Base-by-base conservation (phyloP, 2,797 vertebrate genomes). In the Anableps anableps region DNA sequence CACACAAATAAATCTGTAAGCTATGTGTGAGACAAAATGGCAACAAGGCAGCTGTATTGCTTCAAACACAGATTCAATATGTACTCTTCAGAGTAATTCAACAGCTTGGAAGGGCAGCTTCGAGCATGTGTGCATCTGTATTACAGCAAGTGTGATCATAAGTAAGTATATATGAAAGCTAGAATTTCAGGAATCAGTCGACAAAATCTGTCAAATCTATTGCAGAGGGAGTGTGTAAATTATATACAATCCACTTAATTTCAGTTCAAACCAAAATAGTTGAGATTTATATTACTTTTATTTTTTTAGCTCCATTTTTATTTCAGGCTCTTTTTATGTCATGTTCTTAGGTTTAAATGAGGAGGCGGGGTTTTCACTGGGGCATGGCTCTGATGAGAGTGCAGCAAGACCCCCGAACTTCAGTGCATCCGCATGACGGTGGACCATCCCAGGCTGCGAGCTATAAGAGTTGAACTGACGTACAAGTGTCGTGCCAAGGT, bases 41-140 rank as follows among this genome's bases (percentile, higher is more conserved):
- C 75, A 87, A 87, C 62, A 78, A 87, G 70, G 47, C 55, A 78
- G 78, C 34, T 66, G 64, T 26, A 64, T 86, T 71, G 45, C 80
- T 87, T 75, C 75, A 75, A 84, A 84, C 53, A 81, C 83, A 85
- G 83, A 88, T 89, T 78, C 79, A 86, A 84, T 87, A 81, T 76
- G 51, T 51, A 68, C 78, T 83, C 66, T 80, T 81, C 75, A 80
- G 79, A 31, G 77, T 51, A 82, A 85, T 88, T 41, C 2, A 84
- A 84, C 64, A 47, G 64, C 82, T 84, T 75, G 76, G 81, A 84
- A 80, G n/a, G 80, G 66, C 53, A 31, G 10, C 2, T 77, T 23
- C 79, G 73, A 34, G 34, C 3, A n/a, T 76, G 7, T 38, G 29
- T 13, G 8, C 50, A 36, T 21, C 21, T 64, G 34, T 17, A 36